These are phyloP conservation scores for Tetrao urogallus DNA, from an alignment of 2,113 vertebrate species.

Conservation along the genomic window DNA sequence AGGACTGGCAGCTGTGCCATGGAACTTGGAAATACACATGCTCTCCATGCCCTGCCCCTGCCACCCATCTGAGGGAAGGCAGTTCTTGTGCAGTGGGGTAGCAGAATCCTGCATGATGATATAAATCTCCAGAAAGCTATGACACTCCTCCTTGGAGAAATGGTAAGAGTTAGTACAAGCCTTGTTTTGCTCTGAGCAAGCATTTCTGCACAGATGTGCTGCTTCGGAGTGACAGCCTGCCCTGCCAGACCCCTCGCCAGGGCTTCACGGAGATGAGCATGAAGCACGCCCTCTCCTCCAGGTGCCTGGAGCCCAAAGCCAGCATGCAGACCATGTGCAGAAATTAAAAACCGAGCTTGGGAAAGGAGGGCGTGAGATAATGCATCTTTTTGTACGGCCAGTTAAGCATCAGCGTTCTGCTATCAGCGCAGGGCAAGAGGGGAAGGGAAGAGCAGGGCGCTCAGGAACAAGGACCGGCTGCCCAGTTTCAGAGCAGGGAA, in stretches of 20 bases:
- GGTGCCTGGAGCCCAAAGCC: background rate
- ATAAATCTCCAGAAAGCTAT: background rate
- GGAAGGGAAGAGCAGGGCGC: background rate
- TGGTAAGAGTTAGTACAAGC: background rate
- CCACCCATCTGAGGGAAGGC: background rate
- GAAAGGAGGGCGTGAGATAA: background rate
- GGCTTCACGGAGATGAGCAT: background rate
- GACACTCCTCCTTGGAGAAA: background rate
- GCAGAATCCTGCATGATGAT: background rate
- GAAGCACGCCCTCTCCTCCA: background rate
- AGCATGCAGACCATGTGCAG: background rate
- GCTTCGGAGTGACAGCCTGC: background rate
- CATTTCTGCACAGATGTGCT: background rate
- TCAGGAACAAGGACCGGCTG: background rate
- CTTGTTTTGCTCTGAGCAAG: background rate
- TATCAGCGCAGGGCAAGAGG: background rate
- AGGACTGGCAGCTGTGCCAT: background rate
- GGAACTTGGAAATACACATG: background rate
- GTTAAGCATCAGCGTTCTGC: background rate
- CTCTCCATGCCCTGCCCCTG: background rate
- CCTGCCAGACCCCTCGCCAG: background rate
- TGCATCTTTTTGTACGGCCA: background rate
- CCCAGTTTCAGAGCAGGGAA: background rate
- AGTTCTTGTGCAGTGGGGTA: background rate
- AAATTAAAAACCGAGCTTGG: conserved; percentile 15